phyloP scores from a whole-genome alignment of 2,888 invertebrate genomes.

The Cenopis cana region DNA sequence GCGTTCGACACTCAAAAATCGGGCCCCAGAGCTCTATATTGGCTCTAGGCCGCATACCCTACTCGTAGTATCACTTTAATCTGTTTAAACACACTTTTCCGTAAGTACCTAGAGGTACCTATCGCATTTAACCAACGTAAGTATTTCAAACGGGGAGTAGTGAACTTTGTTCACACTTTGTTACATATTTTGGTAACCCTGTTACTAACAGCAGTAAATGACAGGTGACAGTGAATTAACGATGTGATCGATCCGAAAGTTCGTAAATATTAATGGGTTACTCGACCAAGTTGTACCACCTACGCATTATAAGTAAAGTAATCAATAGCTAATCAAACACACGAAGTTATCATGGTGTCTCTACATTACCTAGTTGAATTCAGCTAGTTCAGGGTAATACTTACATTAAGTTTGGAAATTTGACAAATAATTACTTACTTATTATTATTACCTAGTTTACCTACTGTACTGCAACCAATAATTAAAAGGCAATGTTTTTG shows the following conservation, averaged over 20 bases:
- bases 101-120: not conserved
- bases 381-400: not conserved
- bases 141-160: not conserved
- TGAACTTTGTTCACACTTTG: not conserved
- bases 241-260: slow-evolving; percentile 33
- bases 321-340: slow-evolving; percentile 25
- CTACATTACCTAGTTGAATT: not conserved
- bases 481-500: no score
- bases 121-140: not conserved
- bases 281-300: slow-evolving; percentile 24
- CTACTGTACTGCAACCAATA: no score
- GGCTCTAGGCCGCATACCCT: no score
- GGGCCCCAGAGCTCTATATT: no score
- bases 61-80: not conserved
- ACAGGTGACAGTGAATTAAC: slow-evolving; percentile 13
- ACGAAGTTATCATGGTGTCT: slow-evolving; percentile 5
- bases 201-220: not conserved
- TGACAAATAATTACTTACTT: no score
- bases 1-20: no score
- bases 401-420: not conserved
- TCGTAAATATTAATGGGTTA: slow-evolving; percentile 35
- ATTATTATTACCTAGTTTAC: no score
- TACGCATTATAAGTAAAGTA: slow-evolving; percentile 8
- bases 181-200: slow-evolving; percentile 7
- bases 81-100: not conserved